Conservation (phyloP, 2,888 invertebrate genomes). For the Eumacrocentrus americanus region DNA sequence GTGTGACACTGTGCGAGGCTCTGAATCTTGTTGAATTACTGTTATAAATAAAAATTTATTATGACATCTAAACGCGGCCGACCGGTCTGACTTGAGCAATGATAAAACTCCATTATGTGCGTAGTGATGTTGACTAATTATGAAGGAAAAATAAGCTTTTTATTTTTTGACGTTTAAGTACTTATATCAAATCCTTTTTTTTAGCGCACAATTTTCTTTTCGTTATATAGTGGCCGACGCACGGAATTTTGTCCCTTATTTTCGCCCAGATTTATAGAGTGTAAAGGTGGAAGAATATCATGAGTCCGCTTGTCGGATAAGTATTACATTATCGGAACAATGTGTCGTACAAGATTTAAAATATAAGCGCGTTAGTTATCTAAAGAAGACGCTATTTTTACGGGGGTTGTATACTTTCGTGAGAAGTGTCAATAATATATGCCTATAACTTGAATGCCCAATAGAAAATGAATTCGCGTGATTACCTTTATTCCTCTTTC, state of each 20-base stretch:
- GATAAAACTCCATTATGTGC: not conserved
- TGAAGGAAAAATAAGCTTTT: too few relatives aligned
- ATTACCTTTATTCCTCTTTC: constrained; percentile 28
- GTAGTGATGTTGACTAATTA: not conserved
- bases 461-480: constrained; percentile 5
- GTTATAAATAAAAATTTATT: constrained; percentile 23
- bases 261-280: too few relatives aligned
- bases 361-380: constrained; percentile 26
- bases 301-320: not conserved
- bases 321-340: constrained; percentile 13
- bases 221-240: not conserved
- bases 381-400: constrained; percentile 2
- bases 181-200: not conserved
- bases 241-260: too few relatives aligned
- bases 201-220: not conserved
- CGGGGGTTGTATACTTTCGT: constrained; percentile 3
- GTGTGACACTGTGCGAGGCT: not conserved
- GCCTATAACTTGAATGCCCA: constrained; percentile 18
- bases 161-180: not conserved
- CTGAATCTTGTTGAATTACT: constrained; percentile 18
- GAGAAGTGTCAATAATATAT: constrained; percentile 12
- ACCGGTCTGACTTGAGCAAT: not conserved
- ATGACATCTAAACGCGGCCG: not conserved
- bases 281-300: not conserved
- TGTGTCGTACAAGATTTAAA: constrained; percentile 21